phyloP scores from a whole-genome alignment of 1,140 invertebrate genomes.

The Papilio xuthus region DNA sequence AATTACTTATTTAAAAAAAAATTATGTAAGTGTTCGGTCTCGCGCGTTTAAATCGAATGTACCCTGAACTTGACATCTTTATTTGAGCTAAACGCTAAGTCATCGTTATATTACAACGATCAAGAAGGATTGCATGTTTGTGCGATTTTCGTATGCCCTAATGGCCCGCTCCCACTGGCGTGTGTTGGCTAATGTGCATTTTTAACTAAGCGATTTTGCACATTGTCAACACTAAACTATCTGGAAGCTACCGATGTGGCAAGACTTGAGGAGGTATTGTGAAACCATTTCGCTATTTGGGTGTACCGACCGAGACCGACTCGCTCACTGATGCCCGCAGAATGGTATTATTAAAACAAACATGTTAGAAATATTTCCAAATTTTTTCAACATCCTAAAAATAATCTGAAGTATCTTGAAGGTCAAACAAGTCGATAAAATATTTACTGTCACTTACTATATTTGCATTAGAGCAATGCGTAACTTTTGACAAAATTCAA shows the following conservation, averaged over 20 bases:
- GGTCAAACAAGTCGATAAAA: neutral
- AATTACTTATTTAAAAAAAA: too few species aligned
- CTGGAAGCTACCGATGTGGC: neutral
- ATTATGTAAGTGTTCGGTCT: too few species aligned
- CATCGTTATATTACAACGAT: neutral
- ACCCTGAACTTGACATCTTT: too few species aligned
- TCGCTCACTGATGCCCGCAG: neutral
- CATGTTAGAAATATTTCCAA: constrained; percentile 9
- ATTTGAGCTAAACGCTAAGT: too few species aligned
- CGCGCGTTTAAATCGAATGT: too few species aligned
- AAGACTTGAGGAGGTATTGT: neutral
- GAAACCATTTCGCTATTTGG: neutral
- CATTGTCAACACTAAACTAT: constrained; percentile 3
- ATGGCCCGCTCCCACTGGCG: too few species aligned
- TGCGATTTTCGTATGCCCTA: neutral
- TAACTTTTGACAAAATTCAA: neutral
- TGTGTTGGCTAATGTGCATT: too few species aligned
- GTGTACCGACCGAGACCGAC: constrained; percentile 7
- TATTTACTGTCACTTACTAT: constrained; percentile 8
- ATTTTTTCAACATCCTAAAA: constrained; percentile 14
- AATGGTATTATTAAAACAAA: constrained; percentile 7
- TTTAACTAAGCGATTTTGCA: neutral
- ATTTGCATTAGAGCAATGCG: neutral
- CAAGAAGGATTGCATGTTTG: neutral
- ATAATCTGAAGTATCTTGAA: neutral